Base-by-base conservation (phyloP, 2,797 vertebrate genomes). In the Brachyrhaphis roseni region DNA sequence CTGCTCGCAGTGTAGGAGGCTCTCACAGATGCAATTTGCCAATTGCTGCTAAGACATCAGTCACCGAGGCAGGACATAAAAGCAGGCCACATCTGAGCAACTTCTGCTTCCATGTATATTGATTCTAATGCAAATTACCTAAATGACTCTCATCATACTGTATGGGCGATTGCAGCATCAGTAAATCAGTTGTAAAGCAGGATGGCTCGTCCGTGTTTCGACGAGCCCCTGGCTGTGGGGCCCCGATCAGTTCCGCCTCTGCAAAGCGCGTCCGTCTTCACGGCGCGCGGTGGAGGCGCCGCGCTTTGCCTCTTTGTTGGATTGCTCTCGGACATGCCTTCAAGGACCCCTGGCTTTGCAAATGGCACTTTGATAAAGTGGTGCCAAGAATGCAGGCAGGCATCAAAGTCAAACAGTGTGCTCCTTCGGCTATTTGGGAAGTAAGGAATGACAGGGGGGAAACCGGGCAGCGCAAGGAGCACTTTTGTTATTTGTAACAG, bases 21-120 rank as follows among this genome's bases (percentile, higher is more conserved):
- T 77, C 78, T 87, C 87, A 76, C 76, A 88, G 55, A 80, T 91
- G 74, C 74, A 88, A 87, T 88, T 90, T 91, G 46, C 82, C 84
- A 86, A 85, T 86, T 84, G 84, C 83, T 86, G 80, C 78, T 79
- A 72, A 83, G 84, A 80, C 82, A 84, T 80, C 71, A 75, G 76
- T 91, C 85, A 87, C 82, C 82, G 82, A 85, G 68, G 81, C 80
- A 74, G 62, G 88, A 83, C 51, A 78, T 68, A 81, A 86, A 84
- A 59, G 45, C 28, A 78, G 73, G 73, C 80, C 77, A 85, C 77
- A 78, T 91, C 75, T 68, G 76, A 73, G 72, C 71, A 86, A 78
- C 81, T 46, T 74, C 74, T 76, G 34, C 20, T 83, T 53, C 68
- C 73, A 74, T 76, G 78, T 89, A 79, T 78, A 88, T 78, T 84